Percentiles rank a stretch among this genome's conserved stretches.
These are phyloP conservation scores for Sisor rabdophorus DNA, from an alignment of 2,113 vertebrate genomes.

Conservation along the genomic window DNA sequence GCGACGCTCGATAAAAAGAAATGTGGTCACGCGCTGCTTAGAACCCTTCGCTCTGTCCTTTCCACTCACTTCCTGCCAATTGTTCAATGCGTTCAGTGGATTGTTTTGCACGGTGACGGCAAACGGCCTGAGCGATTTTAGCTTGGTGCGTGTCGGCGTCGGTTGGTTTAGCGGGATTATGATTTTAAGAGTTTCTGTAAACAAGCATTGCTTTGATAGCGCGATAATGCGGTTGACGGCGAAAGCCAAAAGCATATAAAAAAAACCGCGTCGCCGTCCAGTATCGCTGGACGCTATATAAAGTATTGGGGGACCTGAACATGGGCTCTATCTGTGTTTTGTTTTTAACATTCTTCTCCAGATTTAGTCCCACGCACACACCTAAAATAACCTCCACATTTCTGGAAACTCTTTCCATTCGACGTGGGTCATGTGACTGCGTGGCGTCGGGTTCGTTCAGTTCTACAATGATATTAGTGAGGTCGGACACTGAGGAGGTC, in stretches of 20 bases:
- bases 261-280: too few relatives aligned
- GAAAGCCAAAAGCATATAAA: background rate
- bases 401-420: too few relatives aligned
- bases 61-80: conserved; percentile 8
- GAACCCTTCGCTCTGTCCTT: background rate
- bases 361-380: too few relatives aligned
- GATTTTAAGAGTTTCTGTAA: conserved; percentile 19
- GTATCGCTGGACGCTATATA: too few relatives aligned
- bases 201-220: conserved; percentile 29
- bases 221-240: background rate
- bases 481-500: too few relatives aligned
- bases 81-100: background rate
- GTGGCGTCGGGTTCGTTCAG: too few relatives aligned
- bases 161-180: conserved; percentile 28
- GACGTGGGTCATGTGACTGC: too few relatives aligned
- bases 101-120: background rate
- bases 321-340: too few relatives aligned
- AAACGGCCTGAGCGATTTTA: background rate
- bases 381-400: too few relatives aligned
- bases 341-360: too few relatives aligned
- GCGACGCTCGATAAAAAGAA: background rate
- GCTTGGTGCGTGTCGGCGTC: conserved; percentile 42
- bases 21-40: background rate
- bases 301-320: too few relatives aligned
- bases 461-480: too few relatives aligned